These are phyloP conservation scores for Carassius carassius DNA, from an alignment of 2,113 vertebrate genomes.

Conservation along the genomic window DNA sequence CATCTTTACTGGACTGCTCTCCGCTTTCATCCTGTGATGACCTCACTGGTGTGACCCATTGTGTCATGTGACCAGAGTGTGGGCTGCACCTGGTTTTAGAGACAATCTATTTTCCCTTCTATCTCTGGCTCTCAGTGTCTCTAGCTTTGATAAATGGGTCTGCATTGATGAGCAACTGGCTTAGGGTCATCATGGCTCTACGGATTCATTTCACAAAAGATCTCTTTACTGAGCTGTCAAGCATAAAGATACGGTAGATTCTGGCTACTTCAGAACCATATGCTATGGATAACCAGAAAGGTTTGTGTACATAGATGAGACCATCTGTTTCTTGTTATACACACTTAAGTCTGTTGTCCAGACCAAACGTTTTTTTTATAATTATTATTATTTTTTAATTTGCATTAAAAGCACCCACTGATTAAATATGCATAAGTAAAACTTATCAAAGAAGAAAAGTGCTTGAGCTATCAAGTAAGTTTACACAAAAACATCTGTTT, in stretches of 20 bases:
- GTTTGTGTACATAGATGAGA: background rate
- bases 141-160: conserved; percentile 48
- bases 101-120: conserved; percentile 18
- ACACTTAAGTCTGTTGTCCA: conserved; percentile 3
- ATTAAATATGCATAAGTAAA: conserved; percentile 14
- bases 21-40: too few relatives aligned
- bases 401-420: background rate
- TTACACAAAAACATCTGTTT: background rate
- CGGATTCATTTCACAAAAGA: conserved; percentile 41
- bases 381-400: background rate
- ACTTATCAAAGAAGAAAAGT: conserved; percentile 16
- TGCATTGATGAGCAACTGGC: conserved; percentile 55
- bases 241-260: conserved; percentile 23
- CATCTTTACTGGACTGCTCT: too few relatives aligned
- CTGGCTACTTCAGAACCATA: conserved; percentile 15
- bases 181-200: conserved; percentile 41
- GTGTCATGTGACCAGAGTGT: conserved; percentile 63
- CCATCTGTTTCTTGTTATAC: conserved; percentile 44
- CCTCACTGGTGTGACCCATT: too few relatives aligned
- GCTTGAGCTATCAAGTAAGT: conserved; percentile 16
- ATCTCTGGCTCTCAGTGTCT: background rate
- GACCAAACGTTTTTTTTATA: background rate
- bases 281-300: conserved; percentile 26
- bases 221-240: conserved; percentile 42
- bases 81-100: conserved; percentile 65